These are phyloP conservation scores for Clitarchus hookeri DNA, from an alignment of 2,888 invertebrate genomes.

Conservation along the genomic window DNA sequence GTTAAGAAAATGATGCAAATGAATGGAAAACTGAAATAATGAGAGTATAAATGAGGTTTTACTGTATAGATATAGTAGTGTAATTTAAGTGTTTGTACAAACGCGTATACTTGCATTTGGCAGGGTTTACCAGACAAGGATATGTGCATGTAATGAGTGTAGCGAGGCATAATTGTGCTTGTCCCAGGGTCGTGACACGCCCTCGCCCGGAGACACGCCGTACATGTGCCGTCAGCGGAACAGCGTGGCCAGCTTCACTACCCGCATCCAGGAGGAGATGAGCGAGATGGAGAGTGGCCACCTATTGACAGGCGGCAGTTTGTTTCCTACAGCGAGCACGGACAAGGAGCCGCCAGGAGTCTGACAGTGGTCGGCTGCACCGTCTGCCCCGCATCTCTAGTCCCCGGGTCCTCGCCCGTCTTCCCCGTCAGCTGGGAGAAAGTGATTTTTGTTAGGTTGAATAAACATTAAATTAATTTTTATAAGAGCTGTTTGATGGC, in stretches of 20 bases:
- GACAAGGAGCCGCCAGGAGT: slow-evolving; percentile 48
- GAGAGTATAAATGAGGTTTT: too few species aligned
- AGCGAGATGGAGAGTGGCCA: slow-evolving; percentile 60
- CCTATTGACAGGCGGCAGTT: slow-evolving; percentile 48
- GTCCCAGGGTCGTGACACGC: slow-evolving; percentile 64
- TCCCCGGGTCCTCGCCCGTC: background rate
- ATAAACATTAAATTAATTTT: too few species aligned
- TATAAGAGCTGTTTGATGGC: too few species aligned
- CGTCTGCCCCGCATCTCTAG: slow-evolving; percentile 37
- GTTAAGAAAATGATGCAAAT: too few species aligned
- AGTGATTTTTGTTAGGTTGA: too few species aligned
- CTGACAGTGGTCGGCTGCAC: slow-evolving; percentile 48
- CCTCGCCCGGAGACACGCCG: slow-evolving; percentile 79
- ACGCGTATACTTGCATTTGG: too few species aligned
- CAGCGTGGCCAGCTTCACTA: slow-evolving; percentile 57
- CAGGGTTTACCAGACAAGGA: too few species aligned
- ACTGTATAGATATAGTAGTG: too few species aligned
- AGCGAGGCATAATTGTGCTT: slow-evolving; percentile 35
- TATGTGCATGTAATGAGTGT: too few species aligned
- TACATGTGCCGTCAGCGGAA: slow-evolving; percentile 81
- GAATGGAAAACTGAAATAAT: too few species aligned
- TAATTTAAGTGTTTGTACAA: too few species aligned
- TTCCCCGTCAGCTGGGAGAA: too few species aligned
- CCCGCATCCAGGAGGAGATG: slow-evolving; percentile 52
- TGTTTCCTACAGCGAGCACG: slow-evolving; percentile 23